A percentile compares a stretch with the other conserved stretches of the same genome.
Conservation (phyloP, 2,797 vertebrate genomes). For the Poecilia gillii region DNA sequence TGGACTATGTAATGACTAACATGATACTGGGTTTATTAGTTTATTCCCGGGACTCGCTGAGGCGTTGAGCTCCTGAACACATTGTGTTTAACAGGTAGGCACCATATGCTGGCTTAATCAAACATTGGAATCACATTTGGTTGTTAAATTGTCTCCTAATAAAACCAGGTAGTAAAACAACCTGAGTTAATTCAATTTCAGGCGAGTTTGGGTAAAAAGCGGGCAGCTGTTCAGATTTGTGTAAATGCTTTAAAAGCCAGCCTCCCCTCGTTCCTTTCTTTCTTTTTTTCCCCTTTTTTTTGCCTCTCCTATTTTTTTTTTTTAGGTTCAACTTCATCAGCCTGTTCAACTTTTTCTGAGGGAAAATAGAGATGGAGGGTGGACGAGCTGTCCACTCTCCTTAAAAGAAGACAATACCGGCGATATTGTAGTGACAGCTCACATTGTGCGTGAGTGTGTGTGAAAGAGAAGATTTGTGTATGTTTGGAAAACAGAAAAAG, state of each 20-base stretch:
- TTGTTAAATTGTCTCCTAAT: constrained; percentile 79
- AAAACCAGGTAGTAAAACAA: constrained; percentile 80
- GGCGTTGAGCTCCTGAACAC: constrained; percentile 69
- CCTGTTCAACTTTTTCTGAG: constrained; percentile 72
- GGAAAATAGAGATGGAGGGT: constrained; percentile 79
- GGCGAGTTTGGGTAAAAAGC: constrained; percentile 62
- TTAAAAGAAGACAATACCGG: constrained; percentile 80
- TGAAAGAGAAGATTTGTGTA: constrained; percentile 44
- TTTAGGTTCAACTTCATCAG: constrained; percentile 64
- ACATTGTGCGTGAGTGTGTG: constrained; percentile 69
- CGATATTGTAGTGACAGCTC: constrained; percentile 81
- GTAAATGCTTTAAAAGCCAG: constrained; percentile 71
- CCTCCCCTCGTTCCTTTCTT: constrained; percentile 10
- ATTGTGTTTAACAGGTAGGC: constrained; percentile 79
- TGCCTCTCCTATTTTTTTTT: constrained; percentile 17
- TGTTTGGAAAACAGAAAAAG: constrained; percentile 71
- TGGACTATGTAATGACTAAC: constrained; percentile 84
- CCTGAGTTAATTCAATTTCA: constrained; percentile 75
- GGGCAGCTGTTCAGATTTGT: constrained; percentile 76
- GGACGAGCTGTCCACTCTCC: constrained; percentile 79
- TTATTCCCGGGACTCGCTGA: constrained; percentile 72
- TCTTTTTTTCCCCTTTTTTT: constrained; percentile 18
- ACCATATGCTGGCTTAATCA: constrained; percentile 80
- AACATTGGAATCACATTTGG: constrained; percentile 77
- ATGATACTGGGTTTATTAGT: constrained; percentile 79